These are phyloP conservation scores for Lycophotia porphyrea DNA, from an alignment of 2,888 invertebrate genomes.

Conservation along the genomic window DNA sequence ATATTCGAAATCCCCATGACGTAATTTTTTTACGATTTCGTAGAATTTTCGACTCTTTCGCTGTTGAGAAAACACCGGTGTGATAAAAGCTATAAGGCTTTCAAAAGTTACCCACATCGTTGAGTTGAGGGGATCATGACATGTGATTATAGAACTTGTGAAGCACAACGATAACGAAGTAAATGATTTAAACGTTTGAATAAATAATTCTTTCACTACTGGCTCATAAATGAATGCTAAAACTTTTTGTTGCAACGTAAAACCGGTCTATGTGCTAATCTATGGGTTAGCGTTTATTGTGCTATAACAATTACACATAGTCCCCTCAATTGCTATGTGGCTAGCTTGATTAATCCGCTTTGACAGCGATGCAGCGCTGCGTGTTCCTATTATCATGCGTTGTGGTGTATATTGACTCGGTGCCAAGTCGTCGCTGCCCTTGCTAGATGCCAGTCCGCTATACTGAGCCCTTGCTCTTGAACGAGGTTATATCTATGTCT, in stretches of 20 bases:
- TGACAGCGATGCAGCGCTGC: constrained; percentile 15
- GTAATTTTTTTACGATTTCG: background rate
- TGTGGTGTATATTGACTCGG: constrained; percentile 30
- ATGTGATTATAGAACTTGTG: background rate
- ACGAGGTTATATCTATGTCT: constrained; percentile 4
- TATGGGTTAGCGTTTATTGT: background rate
- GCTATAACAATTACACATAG: constrained; percentile 1
- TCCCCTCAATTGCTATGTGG: background rate
- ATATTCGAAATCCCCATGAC: constrained; percentile 29
- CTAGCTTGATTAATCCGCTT: constrained; percentile 20
- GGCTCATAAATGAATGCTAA: background rate
- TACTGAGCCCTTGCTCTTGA: constrained; percentile 49
- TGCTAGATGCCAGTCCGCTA: constrained; percentile 12
- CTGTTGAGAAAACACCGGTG: constrained; percentile 1
- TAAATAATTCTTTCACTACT: background rate
- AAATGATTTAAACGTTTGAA: background rate
- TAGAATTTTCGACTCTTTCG: background rate
- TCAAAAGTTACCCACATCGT: background rate
- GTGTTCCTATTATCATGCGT: background rate
- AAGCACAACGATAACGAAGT: background rate
- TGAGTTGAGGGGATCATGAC: background rate
- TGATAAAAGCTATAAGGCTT: background rate
- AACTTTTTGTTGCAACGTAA: background rate
- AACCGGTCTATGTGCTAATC: background rate
- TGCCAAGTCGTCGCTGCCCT: constrained; percentile 47